These are phyloP conservation scores for Xiphophorus couchianus DNA, from an alignment of 2,113 vertebrate genomes.

Conservation along the genomic window DNA sequence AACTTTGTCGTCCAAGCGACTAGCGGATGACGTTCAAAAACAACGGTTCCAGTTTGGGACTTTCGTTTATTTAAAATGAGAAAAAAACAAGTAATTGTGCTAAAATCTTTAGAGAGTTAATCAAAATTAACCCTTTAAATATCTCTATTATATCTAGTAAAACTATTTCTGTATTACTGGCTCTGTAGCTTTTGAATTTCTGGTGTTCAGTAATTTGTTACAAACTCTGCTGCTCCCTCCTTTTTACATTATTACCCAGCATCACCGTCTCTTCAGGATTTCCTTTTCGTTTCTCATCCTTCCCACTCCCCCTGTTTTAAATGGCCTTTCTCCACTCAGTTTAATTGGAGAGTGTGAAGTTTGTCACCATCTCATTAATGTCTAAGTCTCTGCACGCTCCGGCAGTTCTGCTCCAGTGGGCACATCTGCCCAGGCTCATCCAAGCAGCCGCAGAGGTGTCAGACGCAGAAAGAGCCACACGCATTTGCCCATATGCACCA, in stretches of 20 bases:
- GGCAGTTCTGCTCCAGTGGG: slow-evolving; percentile 74
- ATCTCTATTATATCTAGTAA: slow-evolving; percentile 4
- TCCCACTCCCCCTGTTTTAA: slow-evolving; percentile 58
- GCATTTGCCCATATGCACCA: slow-evolving; percentile 49
- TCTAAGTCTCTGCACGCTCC: slow-evolving; percentile 68
- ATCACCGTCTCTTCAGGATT: slow-evolving; percentile 34
- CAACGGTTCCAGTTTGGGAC: too few relatives aligned
- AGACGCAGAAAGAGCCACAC: slow-evolving; percentile 58
- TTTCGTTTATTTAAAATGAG: too few relatives aligned
- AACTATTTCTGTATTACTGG: slow-evolving; percentile 4
- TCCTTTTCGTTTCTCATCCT: slow-evolving; percentile 57
- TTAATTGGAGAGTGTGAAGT: slow-evolving; percentile 77
- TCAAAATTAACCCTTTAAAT: too few relatives aligned
- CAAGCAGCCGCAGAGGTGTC: slow-evolving; percentile 78
- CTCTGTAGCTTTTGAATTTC: background rate
- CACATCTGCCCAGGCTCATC: slow-evolving; percentile 80
- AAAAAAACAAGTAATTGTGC: too few relatives aligned
- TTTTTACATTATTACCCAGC: slow-evolving; percentile 24
- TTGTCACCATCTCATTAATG: slow-evolving; percentile 81
- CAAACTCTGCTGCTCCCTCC: background rate
- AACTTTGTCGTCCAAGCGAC: too few relatives aligned
- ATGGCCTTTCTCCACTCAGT: slow-evolving; percentile 70
- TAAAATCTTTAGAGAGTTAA: too few relatives aligned
- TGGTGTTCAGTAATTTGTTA: slow-evolving; percentile 1
- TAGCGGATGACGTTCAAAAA: too few relatives aligned